Percentiles rank a stretch among this genome's conserved stretches.
Conservation (phyloP, 2,888 invertebrate genomes). For the Napeogenes sylphis region DNA sequence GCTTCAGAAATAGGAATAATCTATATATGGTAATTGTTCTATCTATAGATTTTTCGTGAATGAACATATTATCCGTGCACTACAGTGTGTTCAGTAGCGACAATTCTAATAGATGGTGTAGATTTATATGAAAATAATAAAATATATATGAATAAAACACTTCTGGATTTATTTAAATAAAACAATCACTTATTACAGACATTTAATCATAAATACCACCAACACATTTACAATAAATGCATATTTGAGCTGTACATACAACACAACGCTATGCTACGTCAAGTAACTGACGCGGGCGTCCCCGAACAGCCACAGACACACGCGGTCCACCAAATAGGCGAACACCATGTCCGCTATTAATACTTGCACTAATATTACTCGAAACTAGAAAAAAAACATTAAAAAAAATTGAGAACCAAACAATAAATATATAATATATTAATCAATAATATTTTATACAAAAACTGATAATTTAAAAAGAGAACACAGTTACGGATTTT, state of each 20-base stretch:
- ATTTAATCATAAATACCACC: conserved; percentile 31
- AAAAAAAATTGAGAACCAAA: neutral
- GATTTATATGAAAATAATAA: neutral
- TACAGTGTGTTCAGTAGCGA: conserved; percentile 17
- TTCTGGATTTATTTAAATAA: conserved; percentile 11
- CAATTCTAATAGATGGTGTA: conserved; percentile 17
- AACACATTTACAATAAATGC: conserved; percentile 42
- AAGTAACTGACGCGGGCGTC: conserved; percentile 78
- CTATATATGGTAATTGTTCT: neutral
- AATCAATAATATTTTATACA: neutral
- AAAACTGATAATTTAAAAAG: too few relatives aligned
- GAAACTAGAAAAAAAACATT: conserved; percentile 83
- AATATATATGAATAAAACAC: neutral
- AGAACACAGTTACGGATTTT: too few relatives aligned
- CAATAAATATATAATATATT: conserved; percentile 23
- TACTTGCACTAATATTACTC: conserved; percentile 88
- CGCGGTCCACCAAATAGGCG: conserved; percentile 90
- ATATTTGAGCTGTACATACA: conserved; percentile 36
- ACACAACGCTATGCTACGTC: conserved; percentile 26
- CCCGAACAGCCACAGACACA: conserved; percentile 91
- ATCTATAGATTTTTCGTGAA: conserved; percentile 17
- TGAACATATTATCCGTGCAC: conserved; percentile 17
- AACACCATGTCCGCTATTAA: conserved; percentile 90
- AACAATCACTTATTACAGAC: conserved; percentile 8
- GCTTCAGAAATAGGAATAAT: conserved; percentile 2